Evolutionary conservation across 1,140 invertebrate species (phyloP).

Genomic region (Choristoneura fumiferana): DNA sequence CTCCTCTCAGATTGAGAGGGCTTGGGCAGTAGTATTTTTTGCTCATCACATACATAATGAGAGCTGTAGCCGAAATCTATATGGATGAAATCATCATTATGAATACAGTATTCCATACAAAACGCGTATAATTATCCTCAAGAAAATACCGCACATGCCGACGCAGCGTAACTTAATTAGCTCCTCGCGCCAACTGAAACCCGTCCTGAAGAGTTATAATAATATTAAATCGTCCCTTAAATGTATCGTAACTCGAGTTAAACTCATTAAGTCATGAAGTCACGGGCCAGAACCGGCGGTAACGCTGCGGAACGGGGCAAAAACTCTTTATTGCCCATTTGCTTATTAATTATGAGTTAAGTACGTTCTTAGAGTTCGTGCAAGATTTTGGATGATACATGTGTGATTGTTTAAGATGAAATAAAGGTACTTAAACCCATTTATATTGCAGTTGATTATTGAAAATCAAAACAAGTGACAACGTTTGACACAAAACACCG

Average conservation of each 20-base stretch:
- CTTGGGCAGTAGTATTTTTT: no score
- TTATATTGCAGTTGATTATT: no score
- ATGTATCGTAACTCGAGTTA: slow-evolving; percentile 12
- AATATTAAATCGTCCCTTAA: slow-evolving; percentile 9
- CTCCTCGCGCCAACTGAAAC: neutral
- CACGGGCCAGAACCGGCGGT: neutral
- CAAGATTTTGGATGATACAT: neutral
- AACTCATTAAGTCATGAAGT: neutral
- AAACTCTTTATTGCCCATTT: neutral
- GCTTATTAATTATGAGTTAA: slow-evolving; percentile 15
- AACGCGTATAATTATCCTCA: no score
- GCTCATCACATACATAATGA: no score
- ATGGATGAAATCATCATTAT: no score
- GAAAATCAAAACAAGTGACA: no score
- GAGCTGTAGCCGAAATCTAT: no score
- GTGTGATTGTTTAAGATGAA: neutral
- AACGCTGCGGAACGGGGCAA: slow-evolving; percentile 3
- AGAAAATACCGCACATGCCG: no score
- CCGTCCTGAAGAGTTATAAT: slow-evolving; percentile 10
- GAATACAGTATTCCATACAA: no score
- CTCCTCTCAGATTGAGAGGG: no score
- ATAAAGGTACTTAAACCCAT: no score
- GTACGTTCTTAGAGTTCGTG: neutral
- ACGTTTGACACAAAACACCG: no score
- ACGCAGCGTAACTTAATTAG: neutral